Conservation (phyloP, 2,888 invertebrate genomes). For the Amitus sp. region DNA sequence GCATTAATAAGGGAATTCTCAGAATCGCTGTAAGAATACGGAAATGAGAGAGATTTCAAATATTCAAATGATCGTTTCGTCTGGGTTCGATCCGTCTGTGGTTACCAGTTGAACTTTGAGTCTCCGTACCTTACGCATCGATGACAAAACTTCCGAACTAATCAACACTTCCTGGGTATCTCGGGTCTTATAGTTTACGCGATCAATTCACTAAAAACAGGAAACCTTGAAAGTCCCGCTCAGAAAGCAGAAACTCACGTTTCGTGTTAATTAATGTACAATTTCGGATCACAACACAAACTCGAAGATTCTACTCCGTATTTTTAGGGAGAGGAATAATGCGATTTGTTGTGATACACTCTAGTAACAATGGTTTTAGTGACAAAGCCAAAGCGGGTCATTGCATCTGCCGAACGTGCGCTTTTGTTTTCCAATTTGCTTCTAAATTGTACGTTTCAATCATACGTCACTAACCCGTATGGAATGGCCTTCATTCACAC, state of each 20-base stretch:
- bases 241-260: conserved; percentile 12
- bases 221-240: conserved; percentile 7
- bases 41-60: conserved; percentile 21
- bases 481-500: conserved; percentile 30
- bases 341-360: conserved; percentile 43
- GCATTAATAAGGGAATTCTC: conserved; percentile 10
- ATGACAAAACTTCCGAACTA: conserved; percentile 40
- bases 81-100: conserved; percentile 19
- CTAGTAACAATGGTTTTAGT: conserved; percentile 21
- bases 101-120: neutral
- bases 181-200: conserved; percentile 27
- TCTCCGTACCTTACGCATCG: conserved; percentile 25
- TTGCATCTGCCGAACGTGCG: conserved; percentile 36
- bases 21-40: conserved; percentile 15
- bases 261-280: conserved; percentile 23
- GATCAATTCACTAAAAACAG: conserved; percentile 22
- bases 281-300: conserved; percentile 14
- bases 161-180: conserved; percentile 34
- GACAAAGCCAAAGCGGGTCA: conserved; percentile 26
- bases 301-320: conserved; percentile 46
- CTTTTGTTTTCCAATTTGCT: conserved; percentile 5
- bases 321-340: conserved; percentile 54
- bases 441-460: conserved; percentile 1
- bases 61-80: conserved; percentile 30
- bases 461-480: neutral